Base-by-base conservation (phyloP, 2,888 invertebrate genomes). In the Heliconius sara region DNA sequence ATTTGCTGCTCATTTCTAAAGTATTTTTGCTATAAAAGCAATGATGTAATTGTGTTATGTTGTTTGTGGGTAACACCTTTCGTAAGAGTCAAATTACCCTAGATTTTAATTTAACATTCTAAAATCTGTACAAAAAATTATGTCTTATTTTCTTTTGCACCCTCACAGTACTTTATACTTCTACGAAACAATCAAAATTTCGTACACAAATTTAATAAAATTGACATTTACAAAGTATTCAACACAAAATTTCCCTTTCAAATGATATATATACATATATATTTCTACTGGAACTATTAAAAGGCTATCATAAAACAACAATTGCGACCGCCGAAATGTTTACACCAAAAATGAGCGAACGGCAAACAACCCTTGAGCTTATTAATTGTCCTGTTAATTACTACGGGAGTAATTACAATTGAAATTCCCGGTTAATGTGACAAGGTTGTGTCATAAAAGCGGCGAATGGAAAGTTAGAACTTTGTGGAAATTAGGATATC, bases 401-500 rank as follows among this genome's bases (percentile, higher is more conserved):
- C 83, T 71, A 79, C 86, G 80, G 77, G 79, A 82, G 83, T 79
- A 80, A 78, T 82, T 81, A 79, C 81, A 80, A 83, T 83, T 82
- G 81, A 80, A 83, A 83, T 79, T 80, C 82, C 84, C 80, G 71
- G 79, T 84, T 84, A 84, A 84, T 84, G 84, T 83, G 86, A 86
- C 86, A 85, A 83, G 85, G 87, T 84, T 85, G 82, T 68, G 78
- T 79, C 80, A 83, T 85, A 85, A 87, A 86, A 82, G 81, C 75
- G 84, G 77, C 80, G 80, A 39, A 76, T 78, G 39, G 78, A 76
- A 72, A 81, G 80, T 83, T 83, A 83, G 82, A 83, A 86, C 85
- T 83, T 82, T 84, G 83, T 85, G 81, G 80, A 83, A 85, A 85
- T 86, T 85, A 86, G 83, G 79, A 84, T 86, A 86, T 87, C 84